Base-by-base conservation (phyloP, 2,888 invertebrate genomes). In the Gibbula magus region DNA sequence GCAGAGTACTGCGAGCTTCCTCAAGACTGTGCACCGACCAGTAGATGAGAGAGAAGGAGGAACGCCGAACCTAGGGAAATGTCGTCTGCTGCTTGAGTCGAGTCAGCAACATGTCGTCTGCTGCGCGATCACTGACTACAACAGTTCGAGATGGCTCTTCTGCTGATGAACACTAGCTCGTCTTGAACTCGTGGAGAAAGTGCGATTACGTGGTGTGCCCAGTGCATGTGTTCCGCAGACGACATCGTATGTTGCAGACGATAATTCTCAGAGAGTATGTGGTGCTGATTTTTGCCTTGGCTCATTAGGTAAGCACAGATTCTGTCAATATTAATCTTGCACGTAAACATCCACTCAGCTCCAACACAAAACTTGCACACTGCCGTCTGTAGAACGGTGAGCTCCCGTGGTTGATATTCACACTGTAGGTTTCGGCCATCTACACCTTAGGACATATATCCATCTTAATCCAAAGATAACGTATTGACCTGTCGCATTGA, bases 141-240 rank as follows among this genome's bases (percentile, higher is more conserved):
- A 45, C 45, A 45, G 45, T n/a, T n/a, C n/a, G n/a, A 45, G 45
- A 45, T 45, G 45, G 13, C 45, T 45, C 45, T 7, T 45, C 45
- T 45, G 45, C 10, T 8, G 45, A 45, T 8, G 5, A 13, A 45
- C 45, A 45, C 45, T 45, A 45, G 18, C 70, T 35, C 29, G 39
- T 20, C 16, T 35, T 35, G 61, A 32, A 70, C n/a, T 20, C n/a
- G 20, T 70, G 20, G 70, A 70, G 29, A 39, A 70, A 35, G 70
- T 70, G 35, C 70, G 35, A 70, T 35, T 70, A 70, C 70, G n/a
- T 39, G 35, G 32, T 70, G 70, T n/a, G 22, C 35, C 32, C 35
- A n/a, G 70, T 70, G 70, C 39, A n/a, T 20, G 70, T 70, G 32
- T 20, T 35, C 5, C 29, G 70, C 70, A 70, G 70, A 70, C 70